Conservation (phyloP, 2,888 invertebrate species). For the Meteorus colon region DNA sequence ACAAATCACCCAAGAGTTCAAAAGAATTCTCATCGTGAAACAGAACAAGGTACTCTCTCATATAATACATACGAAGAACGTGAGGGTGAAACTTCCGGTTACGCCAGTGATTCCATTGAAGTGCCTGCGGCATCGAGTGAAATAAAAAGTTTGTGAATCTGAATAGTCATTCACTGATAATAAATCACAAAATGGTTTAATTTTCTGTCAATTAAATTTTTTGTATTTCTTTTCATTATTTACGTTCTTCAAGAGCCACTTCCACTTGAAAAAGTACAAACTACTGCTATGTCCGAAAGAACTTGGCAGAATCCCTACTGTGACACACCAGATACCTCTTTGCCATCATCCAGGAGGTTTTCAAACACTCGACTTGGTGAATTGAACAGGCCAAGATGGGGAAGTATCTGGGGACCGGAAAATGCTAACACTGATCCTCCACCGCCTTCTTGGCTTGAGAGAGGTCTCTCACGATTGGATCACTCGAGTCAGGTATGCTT, state of each 20-base stretch:
- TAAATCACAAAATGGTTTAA: neutral
- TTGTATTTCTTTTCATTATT: conserved; percentile 20
- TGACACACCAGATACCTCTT: conserved; percentile 62
- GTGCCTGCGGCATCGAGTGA: conserved; percentile 50
- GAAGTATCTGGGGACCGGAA: conserved; percentile 66
- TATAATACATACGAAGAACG: conserved; percentile 61
- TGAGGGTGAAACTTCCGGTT: conserved; percentile 83
- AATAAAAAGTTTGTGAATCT: conserved; percentile 34
- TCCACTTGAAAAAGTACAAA: conserved; percentile 39
- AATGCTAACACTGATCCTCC: conserved; percentile 61
- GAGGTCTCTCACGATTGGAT: conserved; percentile 68
- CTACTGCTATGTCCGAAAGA: conserved; percentile 58
- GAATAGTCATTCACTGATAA: neutral
- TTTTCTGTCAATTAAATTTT: neutral
- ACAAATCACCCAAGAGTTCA: conserved; percentile 69
- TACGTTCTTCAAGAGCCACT: conserved; percentile 30
- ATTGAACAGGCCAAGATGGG: conserved; percentile 69
- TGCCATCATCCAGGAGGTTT: conserved; percentile 63
- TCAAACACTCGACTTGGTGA: conserved; percentile 62
- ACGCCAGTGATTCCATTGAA: conserved; percentile 84
- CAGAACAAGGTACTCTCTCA: conserved; percentile 47
- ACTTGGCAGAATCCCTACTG: conserved; percentile 68
- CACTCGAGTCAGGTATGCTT: conserved; percentile 66
- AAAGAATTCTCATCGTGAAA: conserved; percentile 61
- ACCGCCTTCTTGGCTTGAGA: conserved; percentile 72